Evolutionary conservation across 1,140 invertebrate genomes (phyloP).

Genomic region (Leptinotarsa defecta): DNA sequence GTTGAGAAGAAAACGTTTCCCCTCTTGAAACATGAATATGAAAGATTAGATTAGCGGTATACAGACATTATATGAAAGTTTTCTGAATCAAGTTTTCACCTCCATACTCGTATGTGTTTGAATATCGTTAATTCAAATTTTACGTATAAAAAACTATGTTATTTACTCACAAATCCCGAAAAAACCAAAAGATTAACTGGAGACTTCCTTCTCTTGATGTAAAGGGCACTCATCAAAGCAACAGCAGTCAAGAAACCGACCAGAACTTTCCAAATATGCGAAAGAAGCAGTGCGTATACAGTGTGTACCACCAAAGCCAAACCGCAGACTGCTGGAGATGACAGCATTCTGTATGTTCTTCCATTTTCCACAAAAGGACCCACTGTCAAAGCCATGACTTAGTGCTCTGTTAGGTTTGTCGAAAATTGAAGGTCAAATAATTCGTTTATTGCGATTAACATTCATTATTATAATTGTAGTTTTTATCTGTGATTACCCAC

Average conservation of each 20-base stretch:
- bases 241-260: background rate
- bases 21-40: no score
- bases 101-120: no score
- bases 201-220: background rate
- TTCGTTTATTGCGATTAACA: no score
- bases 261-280: background rate
- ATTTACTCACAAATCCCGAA: conserved; percentile 61
- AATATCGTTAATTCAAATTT: no score
- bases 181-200: background rate
- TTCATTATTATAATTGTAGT: no score
- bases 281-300: background rate
- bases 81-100: no score
- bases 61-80: no score
- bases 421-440: no score
- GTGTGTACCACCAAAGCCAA: background rate
- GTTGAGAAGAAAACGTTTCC: no score
- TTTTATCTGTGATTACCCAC: no score
- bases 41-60: no score
- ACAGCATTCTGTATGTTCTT: background rate
- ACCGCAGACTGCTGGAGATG: background rate
- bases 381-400: background rate
- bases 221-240: background rate
- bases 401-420: no score
- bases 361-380: background rate
- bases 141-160: background rate